Evolutionary conservation across 2,797 vertebrate species (phyloP).

Genomic region (Paratrypauchen microcephalus): DNA sequence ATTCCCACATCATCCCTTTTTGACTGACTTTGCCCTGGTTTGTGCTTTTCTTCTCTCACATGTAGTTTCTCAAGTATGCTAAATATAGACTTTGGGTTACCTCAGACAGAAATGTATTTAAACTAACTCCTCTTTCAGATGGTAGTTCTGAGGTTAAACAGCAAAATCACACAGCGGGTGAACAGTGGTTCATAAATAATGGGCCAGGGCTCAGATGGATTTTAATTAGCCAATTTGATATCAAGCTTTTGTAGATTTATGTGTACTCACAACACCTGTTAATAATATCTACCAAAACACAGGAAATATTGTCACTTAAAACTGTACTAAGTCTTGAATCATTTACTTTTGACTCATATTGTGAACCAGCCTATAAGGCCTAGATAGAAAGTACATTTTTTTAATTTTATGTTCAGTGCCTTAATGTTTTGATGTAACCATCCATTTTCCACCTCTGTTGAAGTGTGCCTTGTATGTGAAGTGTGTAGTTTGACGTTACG

Average conservation of each 20-base stretch:
- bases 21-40: neutral
- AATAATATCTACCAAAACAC: too few relatives aligned
- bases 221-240: too few relatives aligned
- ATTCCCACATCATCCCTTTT: neutral
- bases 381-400: neutral
- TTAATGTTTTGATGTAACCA: neutral
- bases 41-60: neutral
- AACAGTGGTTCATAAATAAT: neutral
- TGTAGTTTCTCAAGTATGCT: neutral
- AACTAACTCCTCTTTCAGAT: neutral
- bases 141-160: neutral
- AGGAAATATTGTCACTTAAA: too few relatives aligned
- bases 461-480: conserved; percentile 15
- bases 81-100: neutral
- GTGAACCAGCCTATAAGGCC: neutral
- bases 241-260: neutral
- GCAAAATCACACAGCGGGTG: neutral
- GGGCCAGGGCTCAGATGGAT: too few relatives aligned
- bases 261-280: neutral
- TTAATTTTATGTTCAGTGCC: neutral
- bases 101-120: neutral
- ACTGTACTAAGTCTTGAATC: too few relatives aligned
- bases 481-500: conserved; percentile 27
- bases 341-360: too few relatives aligned
- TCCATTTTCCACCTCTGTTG: conserved; percentile 2